These are phyloP conservation scores for Neolamprologus cancellatus DNA, from an alignment of 2,113 vertebrate genomes.

Conservation along the genomic window DNA sequence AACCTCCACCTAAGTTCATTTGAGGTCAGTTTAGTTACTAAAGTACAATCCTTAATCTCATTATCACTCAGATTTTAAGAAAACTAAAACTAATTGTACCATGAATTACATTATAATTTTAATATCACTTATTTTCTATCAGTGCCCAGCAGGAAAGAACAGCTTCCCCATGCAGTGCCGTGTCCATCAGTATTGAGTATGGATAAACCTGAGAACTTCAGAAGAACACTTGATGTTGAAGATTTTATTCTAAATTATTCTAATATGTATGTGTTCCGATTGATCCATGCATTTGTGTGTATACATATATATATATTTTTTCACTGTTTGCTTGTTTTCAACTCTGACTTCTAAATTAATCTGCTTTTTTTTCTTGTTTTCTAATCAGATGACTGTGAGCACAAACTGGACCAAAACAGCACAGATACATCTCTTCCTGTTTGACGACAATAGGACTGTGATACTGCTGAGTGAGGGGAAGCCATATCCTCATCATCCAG, in stretches of 20 bases:
- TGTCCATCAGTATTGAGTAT: neutral
- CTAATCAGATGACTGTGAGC: neutral
- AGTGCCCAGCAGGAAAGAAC: neutral
- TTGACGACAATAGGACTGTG: neutral
- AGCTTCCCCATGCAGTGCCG: neutral
- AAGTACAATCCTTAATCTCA: neutral
- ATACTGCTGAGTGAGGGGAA: neutral
- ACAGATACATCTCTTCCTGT: neutral
- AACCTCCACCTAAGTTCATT: neutral
- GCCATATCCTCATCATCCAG: neutral
- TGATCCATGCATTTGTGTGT: neutral
- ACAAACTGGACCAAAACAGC: conserved; percentile 14
- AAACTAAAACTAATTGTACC: neutral
- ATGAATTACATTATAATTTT: neutral
- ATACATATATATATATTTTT: fast-evolving
- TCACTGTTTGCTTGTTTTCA: neutral
- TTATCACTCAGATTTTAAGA: neutral
- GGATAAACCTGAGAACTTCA: neutral
- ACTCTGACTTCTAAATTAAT: neutral
- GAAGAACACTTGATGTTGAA: neutral
- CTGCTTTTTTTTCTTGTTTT: neutral
- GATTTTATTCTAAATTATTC: neutral
- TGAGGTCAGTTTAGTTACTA: neutral
- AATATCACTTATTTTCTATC: neutral
- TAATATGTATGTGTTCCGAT: neutral